Percentiles rank a stretch among this genome's conserved stretches.
Conservation (phyloP, 30 jellyfish, hydroid and myxozoan genomes). For the Nemopilema nomurai region DNA sequence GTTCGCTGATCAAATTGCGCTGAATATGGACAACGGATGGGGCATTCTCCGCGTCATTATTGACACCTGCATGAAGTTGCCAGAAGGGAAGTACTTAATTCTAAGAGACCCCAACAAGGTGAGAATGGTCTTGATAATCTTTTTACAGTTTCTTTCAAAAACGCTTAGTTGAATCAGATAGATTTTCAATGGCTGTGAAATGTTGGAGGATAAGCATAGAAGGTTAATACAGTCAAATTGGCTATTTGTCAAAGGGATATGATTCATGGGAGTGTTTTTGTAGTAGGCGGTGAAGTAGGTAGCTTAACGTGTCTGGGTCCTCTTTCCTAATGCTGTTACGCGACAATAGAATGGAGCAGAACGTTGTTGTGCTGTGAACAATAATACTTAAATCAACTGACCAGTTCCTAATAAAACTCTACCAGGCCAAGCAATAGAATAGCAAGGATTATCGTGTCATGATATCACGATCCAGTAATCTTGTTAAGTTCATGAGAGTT, state of each 20-base stretch:
- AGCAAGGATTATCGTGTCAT: neutral
- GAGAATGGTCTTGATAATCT: neutral
- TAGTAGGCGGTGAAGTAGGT: neutral
- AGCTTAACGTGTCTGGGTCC: neutral
- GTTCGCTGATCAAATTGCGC: constrained; percentile 96
- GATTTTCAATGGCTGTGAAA: neutral
- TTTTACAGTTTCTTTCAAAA: neutral
- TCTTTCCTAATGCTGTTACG: neutral
- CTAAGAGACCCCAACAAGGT: constrained; percentile 98
- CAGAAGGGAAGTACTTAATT: constrained; percentile 97
- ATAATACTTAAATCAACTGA: neutral
- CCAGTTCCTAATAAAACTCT: neutral
- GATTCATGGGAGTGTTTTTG: neutral
- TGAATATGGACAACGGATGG: constrained; percentile 99
- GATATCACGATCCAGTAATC: neutral
- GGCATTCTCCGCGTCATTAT: constrained; percentile 90
- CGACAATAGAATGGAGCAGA: neutral
- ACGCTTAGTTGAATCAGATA: neutral
- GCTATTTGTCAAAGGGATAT: neutral
- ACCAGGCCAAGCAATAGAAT: neutral
- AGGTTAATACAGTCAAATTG: neutral
- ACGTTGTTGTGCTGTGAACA: neutral
- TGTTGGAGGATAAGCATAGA: neutral
- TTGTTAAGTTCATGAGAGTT: neutral
- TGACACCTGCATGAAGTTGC: constrained; percentile 88